phyloP scores from a whole-genome alignment of 2,113 vertebrate species.

The Callionymus lyra region DNA sequence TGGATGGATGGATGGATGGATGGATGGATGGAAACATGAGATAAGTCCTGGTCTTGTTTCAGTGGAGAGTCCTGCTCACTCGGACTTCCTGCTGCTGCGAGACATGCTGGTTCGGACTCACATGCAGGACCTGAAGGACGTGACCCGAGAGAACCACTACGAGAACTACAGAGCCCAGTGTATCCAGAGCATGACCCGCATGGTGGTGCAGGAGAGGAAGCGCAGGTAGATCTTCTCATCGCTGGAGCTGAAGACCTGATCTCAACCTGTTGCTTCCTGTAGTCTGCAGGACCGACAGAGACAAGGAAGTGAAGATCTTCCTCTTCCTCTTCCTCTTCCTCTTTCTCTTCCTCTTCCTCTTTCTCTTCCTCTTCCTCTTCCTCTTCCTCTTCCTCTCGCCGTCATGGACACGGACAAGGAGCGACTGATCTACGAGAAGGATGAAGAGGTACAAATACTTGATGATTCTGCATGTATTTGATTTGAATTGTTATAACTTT shows the following conservation, averaged over 20 bases:
- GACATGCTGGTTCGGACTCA: slow-evolving; percentile 94
- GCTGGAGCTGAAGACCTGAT: neutral
- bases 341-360: neutral
- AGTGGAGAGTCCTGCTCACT: slow-evolving; percentile 72
- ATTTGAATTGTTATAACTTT: too few relatives aligned
- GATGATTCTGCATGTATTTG: too few relatives aligned
- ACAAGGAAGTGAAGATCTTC: too few relatives aligned
- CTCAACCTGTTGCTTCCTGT: neutral
- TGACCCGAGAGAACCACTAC: slow-evolving; percentile 86
- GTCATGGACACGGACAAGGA: slow-evolving; percentile 73
- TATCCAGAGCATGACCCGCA: slow-evolving; percentile 91
- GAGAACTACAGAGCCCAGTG: slow-evolving; percentile 92
- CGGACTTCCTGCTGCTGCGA: slow-evolving; percentile 90
- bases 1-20: too few relatives aligned
- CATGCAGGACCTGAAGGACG: slow-evolving; percentile 96
- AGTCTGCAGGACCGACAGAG: neutral
- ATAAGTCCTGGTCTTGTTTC: neutral
- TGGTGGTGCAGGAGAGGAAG: slow-evolving; percentile 84
- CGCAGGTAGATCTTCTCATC: slow-evolving; percentile 84
- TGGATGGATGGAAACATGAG: too few relatives aligned
- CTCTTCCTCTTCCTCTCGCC: slow-evolving; percentile 80
- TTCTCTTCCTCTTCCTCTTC: slow-evolving; percentile 21
- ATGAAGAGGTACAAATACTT: slow-evolving; percentile 77
- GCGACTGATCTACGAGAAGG: slow-evolving; percentile 84
- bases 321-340: slow-evolving; percentile 76